phyloP scores from a whole-genome alignment of 1,140 invertebrate species.

The Drosophila micromelanica region DNA sequence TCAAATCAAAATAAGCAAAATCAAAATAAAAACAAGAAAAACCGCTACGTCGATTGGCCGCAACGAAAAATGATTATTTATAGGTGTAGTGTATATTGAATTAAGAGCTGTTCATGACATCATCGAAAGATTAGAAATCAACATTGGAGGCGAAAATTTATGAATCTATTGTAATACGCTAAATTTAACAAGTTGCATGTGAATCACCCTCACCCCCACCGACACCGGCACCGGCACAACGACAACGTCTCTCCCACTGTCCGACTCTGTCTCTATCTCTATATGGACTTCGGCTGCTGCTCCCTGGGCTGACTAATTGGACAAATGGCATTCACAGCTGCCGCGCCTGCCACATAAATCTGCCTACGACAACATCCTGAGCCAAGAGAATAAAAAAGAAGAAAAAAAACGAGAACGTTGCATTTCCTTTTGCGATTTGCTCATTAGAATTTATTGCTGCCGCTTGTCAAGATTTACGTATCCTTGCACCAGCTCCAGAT shows the following conservation, averaged over 20 bases:
- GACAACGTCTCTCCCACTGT: no score
- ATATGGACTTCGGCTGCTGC: conserved; percentile 15
- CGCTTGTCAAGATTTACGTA: conserved; percentile 82
- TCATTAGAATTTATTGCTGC: conserved; percentile 82
- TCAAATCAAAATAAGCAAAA: conserved; percentile 41
- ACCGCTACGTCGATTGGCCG: conserved; percentile 47
- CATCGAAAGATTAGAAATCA: conserved; percentile 60
- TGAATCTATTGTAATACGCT: conserved; percentile 77
- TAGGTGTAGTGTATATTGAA: conserved; percentile 48
- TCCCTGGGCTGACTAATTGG: conserved; percentile 71
- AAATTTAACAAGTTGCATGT: conserved; percentile 78
- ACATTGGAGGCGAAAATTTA: conserved; percentile 64
- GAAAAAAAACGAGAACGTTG: conserved; percentile 54
- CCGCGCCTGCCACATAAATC: conserved; percentile 78
- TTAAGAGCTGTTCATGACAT: conserved; percentile 36
- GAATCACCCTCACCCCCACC: neutral
- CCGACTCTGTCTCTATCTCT: neutral
- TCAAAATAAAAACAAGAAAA: conserved; percentile 11
- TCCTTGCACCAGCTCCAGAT: conserved; percentile 62
- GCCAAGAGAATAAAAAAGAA: conserved; percentile 15
- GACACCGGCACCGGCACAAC: neutral
- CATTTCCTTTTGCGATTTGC: conserved; percentile 79
- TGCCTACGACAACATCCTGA: conserved; percentile 73
- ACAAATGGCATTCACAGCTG: conserved; percentile 82
- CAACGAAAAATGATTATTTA: conserved; percentile 67